Percentiles rank a stretch among this genome's conserved stretches.
Evolutionary conservation across 2,888 invertebrate species (phyloP).

Genomic region (Xestobium rufovillosum): DNA sequence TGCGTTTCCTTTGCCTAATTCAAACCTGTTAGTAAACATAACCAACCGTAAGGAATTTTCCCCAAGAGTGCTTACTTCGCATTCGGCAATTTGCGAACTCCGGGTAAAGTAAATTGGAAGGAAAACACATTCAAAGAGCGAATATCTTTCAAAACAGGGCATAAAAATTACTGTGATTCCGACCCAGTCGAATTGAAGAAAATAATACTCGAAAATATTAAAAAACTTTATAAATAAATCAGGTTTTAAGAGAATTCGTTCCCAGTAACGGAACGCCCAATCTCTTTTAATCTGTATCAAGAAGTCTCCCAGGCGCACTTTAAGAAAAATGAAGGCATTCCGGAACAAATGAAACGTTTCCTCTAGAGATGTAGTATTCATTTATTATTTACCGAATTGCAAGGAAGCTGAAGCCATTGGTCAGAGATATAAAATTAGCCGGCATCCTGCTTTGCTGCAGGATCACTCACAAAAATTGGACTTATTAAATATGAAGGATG

Average conservation of each 20-base stretch:
- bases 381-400: conserved; percentile 37
- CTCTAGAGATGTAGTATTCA: conserved; percentile 35
- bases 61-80: too few relatives aligned
- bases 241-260: conserved; percentile 35
- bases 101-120: too few relatives aligned
- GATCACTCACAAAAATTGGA: background rate
- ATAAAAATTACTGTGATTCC: too few relatives aligned
- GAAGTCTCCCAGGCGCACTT: conserved; percentile 43
- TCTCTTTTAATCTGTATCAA: conserved; percentile 46
- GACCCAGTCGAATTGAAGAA: too few relatives aligned
- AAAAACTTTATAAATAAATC: conserved; percentile 29
- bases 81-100: too few relatives aligned
- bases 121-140: too few relatives aligned
- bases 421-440: background rate
- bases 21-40: too few relatives aligned
- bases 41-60: too few relatives aligned
- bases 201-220: background rate
- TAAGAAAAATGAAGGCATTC: conserved; percentile 43
- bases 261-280: conserved; percentile 41
- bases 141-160: too few relatives aligned
- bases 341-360: conserved; percentile 43
- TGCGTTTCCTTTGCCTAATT: too few relatives aligned
- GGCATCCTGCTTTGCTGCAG: background rate
- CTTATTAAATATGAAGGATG: background rate
- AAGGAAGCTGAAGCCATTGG: background rate